A percentile compares a stretch with the other conserved stretches of the same genome.
These are phyloP conservation scores for Pyrgus malvae DNA, from an alignment of 2,888 invertebrate species.

Conservation along the genomic window DNA sequence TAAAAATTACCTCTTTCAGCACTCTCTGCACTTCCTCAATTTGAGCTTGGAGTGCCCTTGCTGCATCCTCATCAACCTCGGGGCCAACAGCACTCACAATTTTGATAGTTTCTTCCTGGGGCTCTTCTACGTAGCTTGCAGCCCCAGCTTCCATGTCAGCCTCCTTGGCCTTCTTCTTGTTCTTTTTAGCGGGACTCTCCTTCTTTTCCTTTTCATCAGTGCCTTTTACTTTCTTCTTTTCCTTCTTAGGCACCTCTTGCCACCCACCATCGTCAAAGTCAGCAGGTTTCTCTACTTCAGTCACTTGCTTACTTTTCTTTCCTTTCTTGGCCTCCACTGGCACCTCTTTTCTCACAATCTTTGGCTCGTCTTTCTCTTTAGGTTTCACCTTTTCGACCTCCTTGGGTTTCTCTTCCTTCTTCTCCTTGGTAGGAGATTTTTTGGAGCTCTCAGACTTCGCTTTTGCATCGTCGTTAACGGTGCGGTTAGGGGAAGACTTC, in stretches of 20 bases:
- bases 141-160: constrained; percentile 65
- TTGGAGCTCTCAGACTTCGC: constrained; percentile 82
- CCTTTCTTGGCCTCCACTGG: constrained; percentile 75
- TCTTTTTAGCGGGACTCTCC: constrained; percentile 75
- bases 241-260: constrained; percentile 87
- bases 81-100: constrained; percentile 70
- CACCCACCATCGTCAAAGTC: constrained; percentile 89
- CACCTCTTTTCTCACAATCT: constrained; percentile 68
- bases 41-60: constrained; percentile 69
- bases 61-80: constrained; percentile 65
- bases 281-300: constrained; percentile 84
- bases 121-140: constrained; percentile 49
- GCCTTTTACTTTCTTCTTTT: constrained; percentile 86
- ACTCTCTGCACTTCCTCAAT: constrained; percentile 74
- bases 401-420: constrained; percentile 80
- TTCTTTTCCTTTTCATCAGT: constrained; percentile 75
- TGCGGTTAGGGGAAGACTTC: constrained; percentile 85
- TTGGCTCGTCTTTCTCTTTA: constrained; percentile 62
- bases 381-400: constrained; percentile 76
- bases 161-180: constrained; percentile 71
- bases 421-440: constrained; percentile 79
- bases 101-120: constrained; percentile 63
- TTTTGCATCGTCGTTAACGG: constrained; percentile 79
- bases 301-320: constrained; percentile 81
- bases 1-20: constrained; percentile 58